phyloP scores from a whole-genome alignment of 1,140 invertebrate genomes.

The Diuraphis noxia region DNA sequence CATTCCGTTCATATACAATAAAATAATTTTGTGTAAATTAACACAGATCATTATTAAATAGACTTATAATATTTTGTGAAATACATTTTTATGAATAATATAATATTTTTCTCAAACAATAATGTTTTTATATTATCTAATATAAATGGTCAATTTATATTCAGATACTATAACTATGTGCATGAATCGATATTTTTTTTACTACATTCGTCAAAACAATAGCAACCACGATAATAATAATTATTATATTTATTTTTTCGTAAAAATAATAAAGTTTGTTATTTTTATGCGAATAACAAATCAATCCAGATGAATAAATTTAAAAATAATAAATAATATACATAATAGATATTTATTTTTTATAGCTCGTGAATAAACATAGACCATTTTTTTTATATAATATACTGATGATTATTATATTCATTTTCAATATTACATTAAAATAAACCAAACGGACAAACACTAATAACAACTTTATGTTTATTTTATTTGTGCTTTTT shows the following conservation, averaged over 20 bases:
- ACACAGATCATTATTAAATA: neutral
- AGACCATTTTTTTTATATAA: too few species aligned
- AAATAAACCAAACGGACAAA: neutral
- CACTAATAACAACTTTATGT: neutral
- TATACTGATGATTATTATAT: neutral
- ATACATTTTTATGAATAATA: too few species aligned
- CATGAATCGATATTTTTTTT: too few species aligned
- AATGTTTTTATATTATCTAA: too few species aligned
- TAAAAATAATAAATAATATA: neutral
- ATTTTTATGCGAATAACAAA: neutral
- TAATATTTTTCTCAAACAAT: too few species aligned
- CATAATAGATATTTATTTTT: neutral
- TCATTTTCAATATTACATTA: neutral
- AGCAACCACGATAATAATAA: too few species aligned
- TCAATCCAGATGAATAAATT: neutral
- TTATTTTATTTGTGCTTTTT: neutral
- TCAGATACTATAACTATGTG: too few species aligned
- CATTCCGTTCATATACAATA: neutral
- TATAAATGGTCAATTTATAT: too few species aligned
- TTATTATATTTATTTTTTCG: neutral
- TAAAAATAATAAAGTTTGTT: neutral
- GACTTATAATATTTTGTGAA: too few species aligned
- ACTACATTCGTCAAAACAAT: too few species aligned
- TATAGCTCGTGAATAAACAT: neutral
- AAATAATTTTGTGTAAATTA: neutral